Evolutionary conservation across 2,888 invertebrate species (phyloP), one percentile per base, ranked within the genome.

Genomic region (Mechanitis mazaeus): DNA sequence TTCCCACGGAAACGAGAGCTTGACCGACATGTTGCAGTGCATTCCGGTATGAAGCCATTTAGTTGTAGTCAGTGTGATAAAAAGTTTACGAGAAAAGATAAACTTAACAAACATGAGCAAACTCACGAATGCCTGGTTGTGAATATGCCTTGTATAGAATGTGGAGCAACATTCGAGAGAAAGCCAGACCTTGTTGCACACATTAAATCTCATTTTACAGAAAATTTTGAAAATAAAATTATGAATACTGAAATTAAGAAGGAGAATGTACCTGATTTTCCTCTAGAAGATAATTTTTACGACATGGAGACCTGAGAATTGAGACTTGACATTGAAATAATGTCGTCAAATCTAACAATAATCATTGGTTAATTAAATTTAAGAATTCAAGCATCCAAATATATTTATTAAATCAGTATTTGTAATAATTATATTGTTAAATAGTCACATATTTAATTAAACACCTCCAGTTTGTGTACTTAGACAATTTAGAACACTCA

Each of bases 1-100:
- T 95, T 95, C 74, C 86, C 93, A 45, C 84, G 94, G 2, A 94
- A 94, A 79, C 88, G 94, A 53, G 94, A 95, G 78, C 79, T 94
- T 9, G 94, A 94, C 68, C 87, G 94, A 0, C 95, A 95, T 80
- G 88, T 92, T 20, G 89, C 92, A 0, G 89, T 94, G 1, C 94
- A 94, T 78, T 91, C 93, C 50, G 94, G 92, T 1, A 88, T 93
- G 80, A 93, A 93, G 70, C 92, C 94, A 2, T 94, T 93, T 73
- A 92, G 92, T 58, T 95, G 95, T 75, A 90, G 87, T 57, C 91
- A 92, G 61, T 94, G 94, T 80, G 92, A 92, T 67, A 93, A 93
- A 71, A 91, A 92, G 68, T 94, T 94, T 76, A 93, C 92, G 47
- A 90, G 93, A 55, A 94, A 93, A 72, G 94, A 94, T 72, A 94